Base-by-base conservation (phyloP, 2,888 invertebrate species). In the Xanthorhoe spadicearia region DNA sequence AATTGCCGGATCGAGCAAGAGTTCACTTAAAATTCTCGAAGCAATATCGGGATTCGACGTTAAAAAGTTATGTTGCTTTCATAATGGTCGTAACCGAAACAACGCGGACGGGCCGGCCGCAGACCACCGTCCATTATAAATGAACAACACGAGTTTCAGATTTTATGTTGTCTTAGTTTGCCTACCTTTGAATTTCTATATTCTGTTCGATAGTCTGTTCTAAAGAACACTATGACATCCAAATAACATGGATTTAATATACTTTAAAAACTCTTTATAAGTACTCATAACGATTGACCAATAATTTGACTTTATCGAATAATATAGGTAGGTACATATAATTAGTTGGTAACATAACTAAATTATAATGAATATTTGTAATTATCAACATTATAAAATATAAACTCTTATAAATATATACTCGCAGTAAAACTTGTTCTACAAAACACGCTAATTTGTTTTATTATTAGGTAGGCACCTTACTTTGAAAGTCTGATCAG, bases 1-100 rank as follows among this genome's bases (percentile, higher is more conserved):
- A 91, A 89, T 90, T 85, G 84, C 85, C 83, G 87, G 88, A 88
- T 89, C 87, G 87, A 82, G 79, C 79, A 75, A 77, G 78, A 79
- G 77, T 75, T 76, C 75, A 77, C 79, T 84, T 83, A 81, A 87
- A 86, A 87, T 85, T 86, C 83, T 80, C 78, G 73, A 79, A 83
- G 85, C 83, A 81, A 82, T 83, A 83, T 87, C 72, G 82, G 82
- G 77, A 78, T 76, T 73, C 71, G 74, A 77, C 74, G 75, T 79
- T 79, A 79, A 79, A 82, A 78, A 77, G 79, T 82, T 74, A 82
- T 77, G 75, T 80, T 80, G 80, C 81, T 81, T 83, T 83, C 80
- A 80, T 77, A 72, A 77, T 64, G 63, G 60, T 74, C 77, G 77
- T 70, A 70, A 70, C 76, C 81, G 71, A 81, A 80, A 74, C 71